Evolutionary conservation across 2,797 vertebrate genomes (phyloP).

Genomic region (Antennarius maculatus): DNA sequence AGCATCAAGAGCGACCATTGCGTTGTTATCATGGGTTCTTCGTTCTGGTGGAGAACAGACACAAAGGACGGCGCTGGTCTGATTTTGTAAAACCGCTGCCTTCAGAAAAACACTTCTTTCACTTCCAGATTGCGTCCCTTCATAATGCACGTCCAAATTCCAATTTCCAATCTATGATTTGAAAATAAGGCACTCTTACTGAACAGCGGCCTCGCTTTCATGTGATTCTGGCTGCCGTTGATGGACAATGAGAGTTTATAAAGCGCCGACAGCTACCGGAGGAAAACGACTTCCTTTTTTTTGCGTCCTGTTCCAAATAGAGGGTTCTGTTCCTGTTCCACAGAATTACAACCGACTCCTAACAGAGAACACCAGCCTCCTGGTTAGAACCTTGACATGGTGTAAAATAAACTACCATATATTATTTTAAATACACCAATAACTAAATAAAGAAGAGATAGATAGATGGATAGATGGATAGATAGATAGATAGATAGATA

Average conservation of each 20-base stretch:
- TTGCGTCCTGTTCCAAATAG: no score
- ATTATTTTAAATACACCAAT: no score
- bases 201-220: conserved; percentile 1
- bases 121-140: background rate
- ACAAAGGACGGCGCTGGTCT: no score
- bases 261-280: background rate
- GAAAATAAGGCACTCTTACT: conserved; percentile 6
- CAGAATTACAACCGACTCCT: no score
- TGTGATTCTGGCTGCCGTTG: conserved; percentile 9
- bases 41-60: conserved; percentile 25
- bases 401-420: no score
- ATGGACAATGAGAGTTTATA: background rate
- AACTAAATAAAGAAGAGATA: no score
- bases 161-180: conserved; percentile 18
- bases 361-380: no score
- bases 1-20: conserved; percentile 34
- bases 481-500: no score
- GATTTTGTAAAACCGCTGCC: conserved; percentile 25
- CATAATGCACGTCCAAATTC: conserved; percentile 14
- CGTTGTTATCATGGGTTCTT: conserved; percentile 39
- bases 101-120: conserved; percentile 6
- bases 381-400: no score
- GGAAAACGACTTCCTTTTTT: no score
- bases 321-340: no score
- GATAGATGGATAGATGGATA: no score